Evolutionary conservation across 2,888 invertebrate genomes (phyloP), one percentile per base, ranked within the genome.

Genomic region (Tenodera sinensis): DNA sequence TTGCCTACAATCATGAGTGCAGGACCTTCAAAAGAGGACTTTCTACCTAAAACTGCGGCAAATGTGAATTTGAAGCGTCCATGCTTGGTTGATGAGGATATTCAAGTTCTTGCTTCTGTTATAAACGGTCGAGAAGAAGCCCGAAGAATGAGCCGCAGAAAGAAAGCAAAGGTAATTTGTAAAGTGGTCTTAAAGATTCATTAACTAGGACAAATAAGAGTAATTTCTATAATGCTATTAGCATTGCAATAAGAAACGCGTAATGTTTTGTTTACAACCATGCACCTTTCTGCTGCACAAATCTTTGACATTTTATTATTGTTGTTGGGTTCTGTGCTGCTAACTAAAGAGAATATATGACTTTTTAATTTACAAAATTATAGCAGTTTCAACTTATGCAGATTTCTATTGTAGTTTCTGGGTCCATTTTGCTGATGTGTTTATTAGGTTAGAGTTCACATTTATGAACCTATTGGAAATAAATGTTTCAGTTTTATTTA

Each of bases 81-180:
- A 87, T 84, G 83, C 84, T 84, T 42, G 81, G 8, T 28, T 8
- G 30, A 30, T 54, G 47, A 84, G 30, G 28, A 28, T 25, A 9
- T 12, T n/a, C 28, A 47, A 84, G 42, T 0, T 42, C 14, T 42
- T 28, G 30, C 34, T 81, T 47, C 82, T 15, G 28, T 20, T 2
- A 9, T 54, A 54, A 84, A 84, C 42, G n/a, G 81, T 84, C 28
- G 28, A 15, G 83, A 87, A 30, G 88, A 88, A 84, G 42, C 84
- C 42, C 81, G 81, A 83, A 92, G 91, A 91, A 93, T 93, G 93
- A 93, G 93, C 90, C 92, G 93, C 47, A 92, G 93, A 89, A 93
- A 93, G 92, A 93, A 93, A 91, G 92, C 91, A 8, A 93, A 93
- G 92, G 93, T 93, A 92, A 87, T 90, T 89, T 42, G 42, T 42